phyloP scores from a whole-genome alignment of 2,113 vertebrate species.

The Triplophysa siluroides region DNA sequence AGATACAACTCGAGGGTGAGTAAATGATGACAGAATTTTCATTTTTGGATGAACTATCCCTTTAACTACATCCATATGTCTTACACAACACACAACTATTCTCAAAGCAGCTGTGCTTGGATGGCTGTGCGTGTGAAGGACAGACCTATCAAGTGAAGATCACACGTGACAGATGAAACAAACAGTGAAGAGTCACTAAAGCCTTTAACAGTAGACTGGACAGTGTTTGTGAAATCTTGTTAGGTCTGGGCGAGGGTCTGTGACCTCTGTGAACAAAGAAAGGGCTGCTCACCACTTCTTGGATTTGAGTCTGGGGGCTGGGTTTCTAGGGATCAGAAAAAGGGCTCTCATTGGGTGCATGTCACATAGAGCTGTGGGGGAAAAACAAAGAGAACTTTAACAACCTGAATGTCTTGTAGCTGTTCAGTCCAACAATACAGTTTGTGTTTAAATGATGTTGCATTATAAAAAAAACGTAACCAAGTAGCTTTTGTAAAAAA shows the following conservation, averaged over 20 bases:
- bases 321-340: slow-evolving; percentile 95
- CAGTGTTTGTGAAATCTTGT: slow-evolving; percentile 1
- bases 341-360: slow-evolving; percentile 99
- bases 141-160: slow-evolving; percentile 14
- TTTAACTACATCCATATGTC: background rate
- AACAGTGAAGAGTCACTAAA: background rate
- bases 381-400: slow-evolving; percentile 19
- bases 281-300: slow-evolving; percentile 90
- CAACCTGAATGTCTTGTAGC: background rate
- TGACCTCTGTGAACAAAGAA: slow-evolving; percentile 2
- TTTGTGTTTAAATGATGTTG: too few species aligned
- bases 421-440: background rate
- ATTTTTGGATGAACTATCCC: too few species aligned
- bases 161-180: background rate
- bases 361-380: slow-evolving; percentile 88
- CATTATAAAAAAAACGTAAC: too few species aligned
- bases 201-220: slow-evolving; percentile 15
- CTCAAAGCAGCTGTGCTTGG: background rate
- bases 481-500: too few species aligned
- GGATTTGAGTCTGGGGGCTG: slow-evolving; percentile 90
- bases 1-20: too few species aligned
- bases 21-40: too few species aligned
- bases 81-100: background rate
- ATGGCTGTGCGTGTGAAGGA: background rate
- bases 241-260: background rate